Evolutionary conservation across 2,797 vertebrate species (phyloP), one percentile per base, ranked within the genome.

Genomic region (Dendrocincla fuliginosa): DNA sequence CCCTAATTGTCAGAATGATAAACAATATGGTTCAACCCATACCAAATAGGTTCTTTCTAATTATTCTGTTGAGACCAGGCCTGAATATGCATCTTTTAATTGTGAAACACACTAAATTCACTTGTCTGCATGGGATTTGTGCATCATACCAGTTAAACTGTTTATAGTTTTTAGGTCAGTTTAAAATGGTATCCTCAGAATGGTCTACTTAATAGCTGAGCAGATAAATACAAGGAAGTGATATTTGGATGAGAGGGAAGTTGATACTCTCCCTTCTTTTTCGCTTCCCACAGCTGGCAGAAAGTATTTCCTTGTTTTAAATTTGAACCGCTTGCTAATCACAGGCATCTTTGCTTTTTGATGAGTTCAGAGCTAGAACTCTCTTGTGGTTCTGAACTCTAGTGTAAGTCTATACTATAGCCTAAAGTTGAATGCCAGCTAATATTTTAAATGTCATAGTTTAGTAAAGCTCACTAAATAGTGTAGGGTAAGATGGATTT

Each of bases 271-370:
- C n/a, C 35, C 30, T 79, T 79, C 14, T 79, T 80, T 74, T 76
- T 83, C 0, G 0, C 57, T 22, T 86, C 22, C 14, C 10, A 24
- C 39, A 57, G 75, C 33, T 84, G 85, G 35, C 76, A 71, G 64
- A 91, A 85, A 47, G 30, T 85, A 94, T 93, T 96, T 96, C 88
- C 90, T 87, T 77, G 13, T 95, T 96, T 85, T 95, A 85, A 92
- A 92, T 85, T 85, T 60, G n/a, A 75, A 35, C 89, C 1, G 0
- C 20, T 93, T 89, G 69, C 32, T 77, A 49, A 1, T 78, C 39
- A 12, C 16, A 11, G 52, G 63, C 63, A 60, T 78, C 52, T 71
- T 90, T 52, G n/a, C 41, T 87, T 77, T 82, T 56, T 44, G 27
- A 12, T 11, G 39, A 32, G 16, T 74, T 92, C 42, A 59, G 42